Evolutionary conservation across 2,888 invertebrate genomes (phyloP).

Genomic region (Hirtodrosophila alboralis): DNA sequence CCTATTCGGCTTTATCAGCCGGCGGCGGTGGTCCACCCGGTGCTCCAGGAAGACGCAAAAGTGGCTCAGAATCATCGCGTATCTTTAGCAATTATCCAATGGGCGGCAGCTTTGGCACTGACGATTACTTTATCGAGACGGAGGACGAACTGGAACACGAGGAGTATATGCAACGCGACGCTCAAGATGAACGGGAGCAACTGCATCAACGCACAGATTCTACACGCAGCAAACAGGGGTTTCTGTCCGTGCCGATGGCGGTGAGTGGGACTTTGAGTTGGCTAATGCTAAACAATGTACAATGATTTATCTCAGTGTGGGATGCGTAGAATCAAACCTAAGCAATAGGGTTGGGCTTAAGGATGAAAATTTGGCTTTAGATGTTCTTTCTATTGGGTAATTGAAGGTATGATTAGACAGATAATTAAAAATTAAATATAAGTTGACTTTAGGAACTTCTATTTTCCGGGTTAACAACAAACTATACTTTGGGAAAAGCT

Average conservation of each 20-base stretch:
- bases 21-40: slow-evolving; percentile 73
- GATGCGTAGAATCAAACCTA: too few species aligned
- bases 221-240: slow-evolving; percentile 82
- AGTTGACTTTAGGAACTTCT: too few species aligned
- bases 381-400: too few species aligned
- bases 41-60: slow-evolving; percentile 85
- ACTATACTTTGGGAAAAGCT: too few species aligned
- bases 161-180: slow-evolving; percentile 84
- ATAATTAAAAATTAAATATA: too few species aligned
- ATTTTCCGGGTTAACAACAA: too few species aligned
- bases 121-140: slow-evolving; percentile 84
- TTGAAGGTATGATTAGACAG: too few species aligned
- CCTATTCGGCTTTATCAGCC: slow-evolving; percentile 83
- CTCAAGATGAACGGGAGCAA: slow-evolving; percentile 54
- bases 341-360: too few species aligned
- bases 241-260: slow-evolving; percentile 83
- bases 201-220: slow-evolving; percentile 80
- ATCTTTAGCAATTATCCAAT: slow-evolving; percentile 84
- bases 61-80: slow-evolving; percentile 86
- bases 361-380: too few species aligned
- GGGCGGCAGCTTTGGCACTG: slow-evolving; percentile 84
- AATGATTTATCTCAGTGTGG: too few species aligned
- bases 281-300: neutral
- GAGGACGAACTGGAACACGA: slow-evolving; percentile 84
- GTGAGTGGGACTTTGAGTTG: slow-evolving; percentile 65